Percentiles rank a stretch among this genome's conserved stretches.
Evolutionary conservation across 2,113 vertebrate genomes (phyloP).

Genomic region (Polypterus bichir): DNA sequence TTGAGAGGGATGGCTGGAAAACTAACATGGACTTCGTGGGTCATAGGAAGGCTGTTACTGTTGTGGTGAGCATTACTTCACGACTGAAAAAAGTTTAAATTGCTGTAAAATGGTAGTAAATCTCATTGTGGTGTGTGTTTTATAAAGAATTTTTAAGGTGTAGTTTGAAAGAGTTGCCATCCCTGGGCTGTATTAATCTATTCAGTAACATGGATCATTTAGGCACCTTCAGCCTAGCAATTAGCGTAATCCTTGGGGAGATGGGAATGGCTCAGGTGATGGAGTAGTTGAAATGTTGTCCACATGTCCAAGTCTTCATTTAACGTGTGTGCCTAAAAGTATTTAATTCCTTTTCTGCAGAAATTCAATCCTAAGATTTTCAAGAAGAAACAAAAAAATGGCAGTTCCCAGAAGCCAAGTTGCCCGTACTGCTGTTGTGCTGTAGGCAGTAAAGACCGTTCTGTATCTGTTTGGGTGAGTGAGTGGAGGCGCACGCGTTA

Average conservation of each 20-base stretch:
- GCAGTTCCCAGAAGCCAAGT: slow-evolving; percentile 80
- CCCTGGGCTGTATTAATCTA: too few relatives aligned
- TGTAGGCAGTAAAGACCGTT: slow-evolving; percentile 92
- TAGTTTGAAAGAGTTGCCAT: too few relatives aligned
- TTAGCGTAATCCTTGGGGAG: too few relatives aligned
- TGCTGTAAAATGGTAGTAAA: too few relatives aligned
- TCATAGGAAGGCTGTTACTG: slow-evolving; percentile 91
- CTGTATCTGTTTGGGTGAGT: slow-evolving; percentile 92
- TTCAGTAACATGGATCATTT: too few relatives aligned
- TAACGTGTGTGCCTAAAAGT: neutral
- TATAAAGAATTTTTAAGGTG: too few relatives aligned
- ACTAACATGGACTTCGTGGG: slow-evolving; percentile 98
- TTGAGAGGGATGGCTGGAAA: slow-evolving; percentile 93
- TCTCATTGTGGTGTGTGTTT: too few relatives aligned
- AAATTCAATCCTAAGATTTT: slow-evolving; percentile 99
- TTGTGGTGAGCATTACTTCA: slow-evolving; percentile 66
- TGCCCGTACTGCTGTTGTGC: slow-evolving; percentile 96
- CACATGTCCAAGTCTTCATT: neutral
- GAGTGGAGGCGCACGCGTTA: neutral
- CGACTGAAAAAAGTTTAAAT: too few relatives aligned
- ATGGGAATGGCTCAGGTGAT: too few relatives aligned
- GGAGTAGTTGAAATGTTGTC: neutral
- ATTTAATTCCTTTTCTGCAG: slow-evolving; percentile 39
- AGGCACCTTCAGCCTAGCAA: too few relatives aligned
- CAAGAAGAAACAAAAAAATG: slow-evolving; percentile 94